Evolutionary conservation across 2,888 invertebrate genomes (phyloP).

Genomic region (Antheraea yamamai): DNA sequence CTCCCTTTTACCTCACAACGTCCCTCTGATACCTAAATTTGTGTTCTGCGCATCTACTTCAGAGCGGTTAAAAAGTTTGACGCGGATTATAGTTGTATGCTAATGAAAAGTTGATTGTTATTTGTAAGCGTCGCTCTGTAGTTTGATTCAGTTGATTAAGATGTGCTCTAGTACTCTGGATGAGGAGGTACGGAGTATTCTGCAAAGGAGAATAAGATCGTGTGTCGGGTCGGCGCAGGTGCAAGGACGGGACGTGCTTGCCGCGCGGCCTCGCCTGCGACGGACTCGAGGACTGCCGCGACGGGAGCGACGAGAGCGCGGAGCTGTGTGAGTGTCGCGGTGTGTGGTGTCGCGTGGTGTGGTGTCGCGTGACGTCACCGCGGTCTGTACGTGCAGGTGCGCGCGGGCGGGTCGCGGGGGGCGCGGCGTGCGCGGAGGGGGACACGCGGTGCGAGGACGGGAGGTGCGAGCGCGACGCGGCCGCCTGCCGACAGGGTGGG

Average conservation of each 20-base stretch:
- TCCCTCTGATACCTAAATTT: no score
- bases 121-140: no score
- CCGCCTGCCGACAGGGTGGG: conserved; percentile 50
- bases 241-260: conserved; percentile 85
- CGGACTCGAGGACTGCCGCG: conserved; percentile 84
- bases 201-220: not conserved
- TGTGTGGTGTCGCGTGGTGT: not conserved
- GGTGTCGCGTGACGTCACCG: conserved; percentile 34
- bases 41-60: no score
- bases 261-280: conserved; percentile 87
- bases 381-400: no score
- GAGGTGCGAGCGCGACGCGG: conserved; percentile 54
- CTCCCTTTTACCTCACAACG: no score
- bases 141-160: not conserved
- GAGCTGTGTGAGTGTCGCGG: conserved; percentile 47
- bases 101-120: no score
- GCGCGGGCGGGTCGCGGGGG: conserved; percentile 31
- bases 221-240: conserved; percentile 44
- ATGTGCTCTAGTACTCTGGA: not conserved
- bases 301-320: conserved; percentile 82
- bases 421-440: conserved; percentile 54
- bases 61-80: no score
- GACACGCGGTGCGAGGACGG: conserved; percentile 61
- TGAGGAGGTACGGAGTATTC: not conserved
- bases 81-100: no score